phyloP scores from a whole-genome alignment of 2,113 vertebrate species.

The Colinus virginianus region DNA sequence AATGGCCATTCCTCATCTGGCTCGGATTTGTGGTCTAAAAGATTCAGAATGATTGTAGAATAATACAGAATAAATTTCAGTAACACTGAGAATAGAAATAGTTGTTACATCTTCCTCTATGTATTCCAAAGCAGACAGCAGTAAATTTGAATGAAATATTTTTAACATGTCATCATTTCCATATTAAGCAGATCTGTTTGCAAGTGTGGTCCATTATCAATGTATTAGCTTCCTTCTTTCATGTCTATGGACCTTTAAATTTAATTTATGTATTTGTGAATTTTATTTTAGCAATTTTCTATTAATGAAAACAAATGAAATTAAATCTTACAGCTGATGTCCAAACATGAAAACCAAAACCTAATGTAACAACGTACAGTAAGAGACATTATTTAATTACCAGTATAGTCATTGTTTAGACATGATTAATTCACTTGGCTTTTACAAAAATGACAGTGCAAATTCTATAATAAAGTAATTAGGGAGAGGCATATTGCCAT shows the following conservation, averaged over 20 bases:
- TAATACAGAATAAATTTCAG: not conserved
- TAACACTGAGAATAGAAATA: not conserved
- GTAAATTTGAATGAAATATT: not conserved
- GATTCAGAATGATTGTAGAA: not conserved
- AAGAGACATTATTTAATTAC: conserved; percentile 26
- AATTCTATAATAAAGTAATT: conserved; percentile 18
- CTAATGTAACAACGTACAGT: not conserved
- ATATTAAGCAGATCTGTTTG: not conserved
- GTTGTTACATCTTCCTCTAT: not conserved
- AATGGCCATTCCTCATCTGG: not conserved
- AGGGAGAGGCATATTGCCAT: not conserved
- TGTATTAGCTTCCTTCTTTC: not conserved
- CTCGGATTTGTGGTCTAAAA: not conserved
- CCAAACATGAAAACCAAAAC: not conserved
- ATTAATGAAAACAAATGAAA: conserved; percentile 19
- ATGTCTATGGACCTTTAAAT: not conserved
- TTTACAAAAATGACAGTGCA: conserved; percentile 30
- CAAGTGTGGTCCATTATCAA: not conserved
- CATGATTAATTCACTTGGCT: conserved; percentile 10
- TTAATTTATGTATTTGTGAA: conserved; percentile 3
- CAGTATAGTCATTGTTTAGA: conserved; percentile 11
- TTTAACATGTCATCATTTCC: not conserved
- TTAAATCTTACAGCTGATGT: not conserved
- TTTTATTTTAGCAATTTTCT: conserved; percentile 5
- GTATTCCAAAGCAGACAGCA: not conserved